A percentile compares a stretch with the other conserved stretches of the same genome.
phyloP scores from a whole-genome alignment of 2,797 vertebrate species.

The Jordanella pulchra region DNA sequence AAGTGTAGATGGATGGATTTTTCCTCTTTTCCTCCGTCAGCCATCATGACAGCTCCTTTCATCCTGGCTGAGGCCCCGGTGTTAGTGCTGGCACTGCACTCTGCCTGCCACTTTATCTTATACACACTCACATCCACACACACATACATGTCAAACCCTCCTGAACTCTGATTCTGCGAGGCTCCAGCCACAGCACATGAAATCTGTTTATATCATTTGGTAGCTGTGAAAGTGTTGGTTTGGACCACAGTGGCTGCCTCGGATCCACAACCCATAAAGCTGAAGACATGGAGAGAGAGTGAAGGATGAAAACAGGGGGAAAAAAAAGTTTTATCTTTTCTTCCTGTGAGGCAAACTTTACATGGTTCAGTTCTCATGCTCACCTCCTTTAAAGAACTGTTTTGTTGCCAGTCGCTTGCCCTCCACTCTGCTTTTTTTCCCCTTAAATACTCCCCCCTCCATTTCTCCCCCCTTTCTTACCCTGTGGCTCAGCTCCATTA shows the following conservation, averaged over 20 bases:
- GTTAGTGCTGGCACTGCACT: slow-evolving; percentile 79
- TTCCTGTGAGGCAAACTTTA: slow-evolving; percentile 22
- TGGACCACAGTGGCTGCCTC: slow-evolving; percentile 61
- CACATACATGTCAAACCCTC: slow-evolving; percentile 45
- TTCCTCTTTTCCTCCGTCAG: slow-evolving; percentile 74
- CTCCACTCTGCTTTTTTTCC: slow-evolving; percentile 3
- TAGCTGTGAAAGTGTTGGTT: slow-evolving; percentile 76
- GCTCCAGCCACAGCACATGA: slow-evolving; percentile 74
- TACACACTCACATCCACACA: slow-evolving; percentile 30
- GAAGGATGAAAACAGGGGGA: slow-evolving; percentile 1
- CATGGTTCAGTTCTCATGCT: slow-evolving; percentile 13
- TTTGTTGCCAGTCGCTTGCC: background rate
- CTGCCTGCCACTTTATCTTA: slow-evolving; percentile 72
- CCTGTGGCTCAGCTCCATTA: slow-evolving; percentile 59
- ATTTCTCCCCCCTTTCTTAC: slow-evolving; percentile 40
- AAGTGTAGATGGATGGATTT: slow-evolving; percentile 73
- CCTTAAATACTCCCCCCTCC: slow-evolving; percentile 1
- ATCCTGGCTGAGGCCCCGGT: slow-evolving; percentile 76
- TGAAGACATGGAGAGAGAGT: slow-evolving; percentile 26
- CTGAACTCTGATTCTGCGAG: slow-evolving; percentile 69
- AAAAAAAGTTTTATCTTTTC: slow-evolving; percentile 1
- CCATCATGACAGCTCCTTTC: slow-evolving; percentile 82
- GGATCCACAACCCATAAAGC: slow-evolving; percentile 51
- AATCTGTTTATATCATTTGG: slow-evolving; percentile 81
- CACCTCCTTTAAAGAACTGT: slow-evolving; percentile 18